A percentile compares a stretch with the other conserved stretches of the same genome.
Conservation (phyloP, 2,888 invertebrate species). For the Spisula solida region DNA sequence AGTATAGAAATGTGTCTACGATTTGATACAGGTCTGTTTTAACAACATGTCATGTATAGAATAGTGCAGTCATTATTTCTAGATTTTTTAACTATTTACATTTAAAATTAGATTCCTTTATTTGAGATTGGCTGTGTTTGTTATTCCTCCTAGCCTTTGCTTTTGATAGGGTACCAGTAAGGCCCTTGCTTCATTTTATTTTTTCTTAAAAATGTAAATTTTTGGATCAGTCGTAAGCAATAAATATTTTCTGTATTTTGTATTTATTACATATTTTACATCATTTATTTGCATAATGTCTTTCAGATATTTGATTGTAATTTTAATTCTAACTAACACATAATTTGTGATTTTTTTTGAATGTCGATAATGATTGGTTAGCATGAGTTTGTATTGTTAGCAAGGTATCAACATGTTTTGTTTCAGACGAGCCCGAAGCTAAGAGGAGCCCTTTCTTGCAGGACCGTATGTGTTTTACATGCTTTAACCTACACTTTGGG, state of each 20-base stretch:
- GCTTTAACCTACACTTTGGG: conserved; percentile 73
- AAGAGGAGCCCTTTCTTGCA: conserved; percentile 78
- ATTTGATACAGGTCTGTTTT: too few species aligned
- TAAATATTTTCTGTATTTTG: background rate
- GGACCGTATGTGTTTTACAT: conserved; percentile 82
- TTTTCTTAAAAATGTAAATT: background rate
- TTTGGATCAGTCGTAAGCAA: conserved; percentile 19
- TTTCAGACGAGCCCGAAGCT: conserved; percentile 83
- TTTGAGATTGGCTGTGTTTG: background rate
- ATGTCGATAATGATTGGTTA: background rate
- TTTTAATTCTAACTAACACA: conserved; percentile 20
- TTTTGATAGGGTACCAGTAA: background rate
- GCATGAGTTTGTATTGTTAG: conserved; percentile 46
- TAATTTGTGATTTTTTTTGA: background rate
- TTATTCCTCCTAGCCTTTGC: conserved; percentile 7
- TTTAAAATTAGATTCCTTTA: too few species aligned
- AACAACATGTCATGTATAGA: too few species aligned
- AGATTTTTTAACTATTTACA: too few species aligned
- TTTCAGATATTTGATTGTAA: conserved; percentile 19
- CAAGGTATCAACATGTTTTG: conserved; percentile 70
- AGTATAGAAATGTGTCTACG: too few species aligned
- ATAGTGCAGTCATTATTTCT: too few species aligned
- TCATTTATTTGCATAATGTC: background rate
- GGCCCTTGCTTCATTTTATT: background rate
- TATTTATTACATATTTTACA: background rate